Evolutionary conservation across 1,140 invertebrate genomes (phyloP), one percentile per base, ranked within the genome.

Genomic region (Scaptomyza hsui): DNA sequence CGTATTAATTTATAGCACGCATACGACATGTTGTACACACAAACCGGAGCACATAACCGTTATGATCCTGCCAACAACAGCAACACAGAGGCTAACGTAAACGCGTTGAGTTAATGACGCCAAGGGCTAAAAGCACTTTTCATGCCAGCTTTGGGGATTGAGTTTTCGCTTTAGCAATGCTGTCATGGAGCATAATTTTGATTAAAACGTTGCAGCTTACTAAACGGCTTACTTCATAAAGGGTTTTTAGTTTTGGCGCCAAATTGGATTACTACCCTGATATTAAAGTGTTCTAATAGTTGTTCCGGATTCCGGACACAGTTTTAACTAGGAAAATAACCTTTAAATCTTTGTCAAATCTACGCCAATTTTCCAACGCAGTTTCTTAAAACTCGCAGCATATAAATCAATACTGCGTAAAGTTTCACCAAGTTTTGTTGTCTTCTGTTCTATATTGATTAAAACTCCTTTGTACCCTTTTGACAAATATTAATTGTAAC

Each of bases 1-100:
- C 62, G 67, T 73, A 85, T 85, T 76, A 85, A 85, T 83, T 83
- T 83, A 76, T 67, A 65, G 49, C 52, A 65, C 60, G 64, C 47
- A 72, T 62, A 68, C 70, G 52, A 70, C 56, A 32, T 24, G 63
- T 48, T 55, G 62, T 19, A 21, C 61, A 42, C 35, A 15, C 32
- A 10, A 15, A 24, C 16, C 35, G 19, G 24, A 47, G 16, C 37
- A 21, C 61, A 72, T 47, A 75, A 65, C 65, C 41, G 65, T 48
- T 52, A 67, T 39, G 21, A 21, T 32, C 13, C 51, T 45, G 78
- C 55, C 78, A 70, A 15, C 44, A 21, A 18, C 78, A 62, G 24
- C 24, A 24, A 24, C 59, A 26, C 53, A 56, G 57, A 9, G 21
- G 15, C 47, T 39, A 3, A 16, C 35, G 13, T 39, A 35, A 47